Conservation (phyloP, 2,113 vertebrate species). For the Oenanthe melanoleuca region DNA sequence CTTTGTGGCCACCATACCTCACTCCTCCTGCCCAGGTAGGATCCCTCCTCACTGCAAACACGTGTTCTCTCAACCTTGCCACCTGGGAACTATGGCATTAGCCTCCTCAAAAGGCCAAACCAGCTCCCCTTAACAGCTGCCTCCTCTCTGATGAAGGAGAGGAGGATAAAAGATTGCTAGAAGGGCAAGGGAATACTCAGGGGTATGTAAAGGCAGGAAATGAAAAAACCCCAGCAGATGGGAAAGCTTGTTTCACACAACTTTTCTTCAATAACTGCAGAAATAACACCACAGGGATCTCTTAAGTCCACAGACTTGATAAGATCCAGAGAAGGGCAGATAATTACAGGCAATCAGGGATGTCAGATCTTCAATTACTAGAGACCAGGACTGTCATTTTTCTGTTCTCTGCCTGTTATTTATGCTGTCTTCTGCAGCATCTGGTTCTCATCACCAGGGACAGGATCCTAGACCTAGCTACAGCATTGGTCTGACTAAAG, state of each 20-base stretch:
- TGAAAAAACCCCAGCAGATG: background rate
- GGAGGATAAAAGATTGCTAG: background rate
- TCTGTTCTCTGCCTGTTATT: background rate
- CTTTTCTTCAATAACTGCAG: background rate
- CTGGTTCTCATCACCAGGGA: background rate
- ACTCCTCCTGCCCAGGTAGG: background rate
- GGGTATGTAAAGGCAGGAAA: background rate
- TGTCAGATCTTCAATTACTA: background rate
- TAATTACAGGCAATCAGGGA: slow-evolving; percentile 2
- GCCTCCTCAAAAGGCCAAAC: background rate
- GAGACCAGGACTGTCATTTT: background rate
- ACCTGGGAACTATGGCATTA: background rate
- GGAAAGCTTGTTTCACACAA: slow-evolving; percentile 5
- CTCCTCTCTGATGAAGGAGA: background rate
- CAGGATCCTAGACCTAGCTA: background rate
- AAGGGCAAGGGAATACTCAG: background rate
- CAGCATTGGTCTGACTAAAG: background rate
- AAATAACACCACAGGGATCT: background rate
- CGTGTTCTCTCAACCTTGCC: rapidly evolving
- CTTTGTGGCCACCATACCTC: background rate
- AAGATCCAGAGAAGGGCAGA: slow-evolving; percentile 12
- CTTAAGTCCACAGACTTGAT: background rate
- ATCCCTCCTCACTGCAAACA: background rate
- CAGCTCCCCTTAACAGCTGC: background rate
- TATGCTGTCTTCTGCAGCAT: background rate